Evolutionary conservation across 2,888 invertebrate species (phyloP).

Genomic region (Metallyticus violacea): DNA sequence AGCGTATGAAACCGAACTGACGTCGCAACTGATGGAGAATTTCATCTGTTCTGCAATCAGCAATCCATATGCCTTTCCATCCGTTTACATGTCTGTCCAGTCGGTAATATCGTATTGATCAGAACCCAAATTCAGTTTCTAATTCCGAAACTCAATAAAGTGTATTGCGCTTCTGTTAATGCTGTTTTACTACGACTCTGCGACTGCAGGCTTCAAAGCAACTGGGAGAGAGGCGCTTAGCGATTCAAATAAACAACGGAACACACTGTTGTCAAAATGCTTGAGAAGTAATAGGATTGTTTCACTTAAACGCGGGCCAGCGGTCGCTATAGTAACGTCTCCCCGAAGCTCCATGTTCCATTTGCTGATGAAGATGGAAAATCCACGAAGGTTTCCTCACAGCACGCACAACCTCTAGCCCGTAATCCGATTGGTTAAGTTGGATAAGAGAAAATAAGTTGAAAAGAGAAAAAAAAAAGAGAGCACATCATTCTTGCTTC

Average conservation of each 20-base stretch:
- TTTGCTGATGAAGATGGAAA: neutral
- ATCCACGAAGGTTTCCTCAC: neutral
- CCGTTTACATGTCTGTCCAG: no score
- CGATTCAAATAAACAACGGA: neutral
- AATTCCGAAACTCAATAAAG: neutral
- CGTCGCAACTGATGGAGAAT: no score
- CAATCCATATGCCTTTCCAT: no score
- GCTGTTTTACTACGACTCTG: neutral
- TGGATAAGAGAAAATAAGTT: neutral
- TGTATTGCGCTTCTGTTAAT: neutral
- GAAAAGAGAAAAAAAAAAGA: neutral
- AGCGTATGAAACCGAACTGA: no score
- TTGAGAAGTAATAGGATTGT: neutral
- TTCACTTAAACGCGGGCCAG: neutral
- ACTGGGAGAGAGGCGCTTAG: no score
- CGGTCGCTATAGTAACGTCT: no score
- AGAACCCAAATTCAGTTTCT: neutral
- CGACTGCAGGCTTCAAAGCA: neutral
- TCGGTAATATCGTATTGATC: no score
- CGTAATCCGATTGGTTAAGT: neutral
- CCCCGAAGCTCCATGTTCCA: neutral
- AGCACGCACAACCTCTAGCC: neutral
- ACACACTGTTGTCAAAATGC: neutral
- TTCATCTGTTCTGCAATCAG: no score
- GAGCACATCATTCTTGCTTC: neutral